A percentile compares a stretch with the other conserved stretches of the same genome.
These are phyloP conservation scores for Agrotis puta DNA, from an alignment of 2,888 invertebrate species.

Conservation along the genomic window DNA sequence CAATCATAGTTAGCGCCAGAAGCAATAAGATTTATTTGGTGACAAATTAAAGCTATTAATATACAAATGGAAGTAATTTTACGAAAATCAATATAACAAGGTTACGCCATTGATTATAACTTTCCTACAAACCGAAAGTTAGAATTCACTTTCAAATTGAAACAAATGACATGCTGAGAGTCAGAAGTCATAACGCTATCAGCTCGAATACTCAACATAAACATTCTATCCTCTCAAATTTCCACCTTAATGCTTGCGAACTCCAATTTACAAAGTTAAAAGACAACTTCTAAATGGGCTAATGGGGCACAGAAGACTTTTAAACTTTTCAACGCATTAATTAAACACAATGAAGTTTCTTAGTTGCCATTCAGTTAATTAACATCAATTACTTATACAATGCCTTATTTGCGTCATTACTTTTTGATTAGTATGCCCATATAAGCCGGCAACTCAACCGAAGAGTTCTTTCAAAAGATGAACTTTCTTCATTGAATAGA, in stretches of 20 bases:
- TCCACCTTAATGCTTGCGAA: constrained; percentile 59
- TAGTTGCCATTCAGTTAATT: constrained; percentile 50
- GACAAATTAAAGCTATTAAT: not conserved
- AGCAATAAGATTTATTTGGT: not conserved
- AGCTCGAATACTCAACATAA: constrained; percentile 50
- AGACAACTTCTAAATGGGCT: constrained; percentile 67
- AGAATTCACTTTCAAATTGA: constrained; percentile 35
- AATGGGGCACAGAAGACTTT: constrained; percentile 68
- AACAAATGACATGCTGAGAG: constrained; percentile 42
- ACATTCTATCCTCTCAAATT: constrained; percentile 54
- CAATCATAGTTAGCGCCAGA: not conserved
- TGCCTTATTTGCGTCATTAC: constrained; percentile 24
- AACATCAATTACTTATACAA: constrained; percentile 51
- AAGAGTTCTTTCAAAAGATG: constrained; percentile 1
- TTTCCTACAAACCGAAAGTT: constrained; percentile 17
- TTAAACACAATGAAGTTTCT: constrained; percentile 67
- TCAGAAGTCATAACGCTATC: constrained; percentile 50
- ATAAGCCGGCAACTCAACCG: not conserved
- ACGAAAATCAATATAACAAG: constrained; percentile 10
- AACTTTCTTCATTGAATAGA: constrained; percentile 3
- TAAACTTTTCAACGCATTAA: constrained; percentile 70
- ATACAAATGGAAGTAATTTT: constrained; percentile 8
- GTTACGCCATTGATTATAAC: constrained; percentile 10
- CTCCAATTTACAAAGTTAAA: constrained; percentile 66
- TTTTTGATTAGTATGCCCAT: constrained; percentile 24